Percentiles rank a stretch among this genome's conserved stretches.
phyloP scores from a whole-genome alignment of 2,797 vertebrate genomes.

The Anguilla pacifica region DNA sequence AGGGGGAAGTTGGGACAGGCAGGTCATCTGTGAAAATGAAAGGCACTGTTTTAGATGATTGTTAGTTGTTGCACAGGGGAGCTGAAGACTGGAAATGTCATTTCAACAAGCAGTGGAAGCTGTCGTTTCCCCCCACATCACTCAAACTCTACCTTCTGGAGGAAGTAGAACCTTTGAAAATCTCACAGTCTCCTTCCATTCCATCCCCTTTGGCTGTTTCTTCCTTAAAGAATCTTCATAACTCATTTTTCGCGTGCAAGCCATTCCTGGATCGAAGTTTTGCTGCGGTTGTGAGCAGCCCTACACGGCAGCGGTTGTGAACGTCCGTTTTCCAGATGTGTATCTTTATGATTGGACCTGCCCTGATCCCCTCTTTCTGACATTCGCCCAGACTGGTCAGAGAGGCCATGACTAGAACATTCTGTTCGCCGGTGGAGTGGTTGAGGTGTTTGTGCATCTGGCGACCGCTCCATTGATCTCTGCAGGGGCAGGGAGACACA shows the following conservation, averaged over 20 bases:
- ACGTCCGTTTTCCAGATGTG: background rate
- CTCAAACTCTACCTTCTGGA: background rate
- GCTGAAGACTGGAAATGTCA: constrained; percentile 9
- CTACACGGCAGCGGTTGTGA: background rate
- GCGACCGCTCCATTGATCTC: background rate
- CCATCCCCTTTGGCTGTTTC: constrained; percentile 41
- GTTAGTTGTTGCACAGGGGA: background rate
- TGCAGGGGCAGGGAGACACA: background rate
- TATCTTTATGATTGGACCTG: background rate
- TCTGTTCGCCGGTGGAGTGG: background rate
- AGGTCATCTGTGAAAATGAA: constrained; percentile 4
- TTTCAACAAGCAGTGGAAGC: background rate
- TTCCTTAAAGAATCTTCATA: background rate
- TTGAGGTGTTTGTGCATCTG: background rate
- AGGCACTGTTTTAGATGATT: background rate
- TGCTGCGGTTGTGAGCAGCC: background rate
- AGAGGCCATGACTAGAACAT: background rate
- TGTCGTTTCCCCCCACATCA: background rate
- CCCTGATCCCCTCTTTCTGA: background rate
- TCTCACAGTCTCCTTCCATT: constrained; percentile 27
- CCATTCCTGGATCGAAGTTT: background rate
- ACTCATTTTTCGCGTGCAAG: background rate
- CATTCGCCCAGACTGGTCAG: background rate
- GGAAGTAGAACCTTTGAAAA: background rate
- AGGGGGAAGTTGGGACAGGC: background rate